phyloP scores from a whole-genome alignment of 2,797 vertebrate genomes.

The Periparus ater region DNA sequence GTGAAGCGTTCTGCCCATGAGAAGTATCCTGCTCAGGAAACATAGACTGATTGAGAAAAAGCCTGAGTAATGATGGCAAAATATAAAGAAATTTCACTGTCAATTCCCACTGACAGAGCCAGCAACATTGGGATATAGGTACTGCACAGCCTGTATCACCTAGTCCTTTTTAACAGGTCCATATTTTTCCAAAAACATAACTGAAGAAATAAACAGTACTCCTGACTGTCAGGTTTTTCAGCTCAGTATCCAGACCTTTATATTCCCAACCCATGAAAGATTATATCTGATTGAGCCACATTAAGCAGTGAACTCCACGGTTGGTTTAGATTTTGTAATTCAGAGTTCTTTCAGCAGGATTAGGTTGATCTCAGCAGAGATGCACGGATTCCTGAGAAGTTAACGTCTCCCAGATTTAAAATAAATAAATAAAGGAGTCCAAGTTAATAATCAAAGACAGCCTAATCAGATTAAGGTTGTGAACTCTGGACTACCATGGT shows the following conservation, averaged over 20 bases:
- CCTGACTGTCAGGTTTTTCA: neutral
- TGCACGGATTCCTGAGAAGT: constrained; percentile 57
- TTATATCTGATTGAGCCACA: constrained; percentile 28
- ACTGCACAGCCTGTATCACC: neutral
- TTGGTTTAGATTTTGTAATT: constrained; percentile 59
- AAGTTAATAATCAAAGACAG: constrained; percentile 65
- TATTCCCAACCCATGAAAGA: neutral
- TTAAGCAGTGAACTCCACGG: constrained; percentile 36
- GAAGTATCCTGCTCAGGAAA: neutral
- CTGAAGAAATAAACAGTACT: neutral
- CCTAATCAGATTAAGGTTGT: constrained; percentile 70
- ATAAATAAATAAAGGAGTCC: constrained; percentile 48
- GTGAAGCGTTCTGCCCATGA: neutral
- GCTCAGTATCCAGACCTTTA: neutral
- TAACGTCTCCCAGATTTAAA: constrained; percentile 54
- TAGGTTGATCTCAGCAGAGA: constrained; percentile 58
- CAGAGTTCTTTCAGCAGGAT: constrained; percentile 46
- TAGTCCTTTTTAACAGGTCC: neutral
- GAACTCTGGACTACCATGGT: constrained; percentile 45
- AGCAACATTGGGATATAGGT: rapidly evolving
- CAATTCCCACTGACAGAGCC: neutral
- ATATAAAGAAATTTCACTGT: neutral
- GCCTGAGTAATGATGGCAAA: neutral
- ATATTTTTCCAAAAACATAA: neutral
- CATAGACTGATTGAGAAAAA: neutral